phyloP scores from a whole-genome alignment of 2,797 vertebrate species.

The Manis crassicaudata region DNA sequence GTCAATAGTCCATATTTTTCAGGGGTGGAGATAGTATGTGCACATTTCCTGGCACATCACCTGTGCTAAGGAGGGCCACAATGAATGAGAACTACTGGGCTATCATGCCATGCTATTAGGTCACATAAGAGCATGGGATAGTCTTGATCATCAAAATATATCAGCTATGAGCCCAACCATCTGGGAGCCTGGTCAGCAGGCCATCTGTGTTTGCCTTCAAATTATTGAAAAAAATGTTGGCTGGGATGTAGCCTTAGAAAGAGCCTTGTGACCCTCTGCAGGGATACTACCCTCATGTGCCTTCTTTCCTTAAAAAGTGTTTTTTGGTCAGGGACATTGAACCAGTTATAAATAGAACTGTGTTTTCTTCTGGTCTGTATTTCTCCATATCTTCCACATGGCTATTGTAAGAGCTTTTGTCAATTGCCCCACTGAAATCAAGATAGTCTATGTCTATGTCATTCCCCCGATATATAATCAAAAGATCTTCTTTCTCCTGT shows the following conservation, averaged over 20 bases:
- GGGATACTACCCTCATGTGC: background rate
- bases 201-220: slow-evolving; percentile 36
- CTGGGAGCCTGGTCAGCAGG: background rate
- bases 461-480: background rate
- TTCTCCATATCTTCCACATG: slow-evolving; percentile 10
- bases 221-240: slow-evolving; percentile 49
- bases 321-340: background rate
- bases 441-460: background rate
- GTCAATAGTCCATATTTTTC: background rate
- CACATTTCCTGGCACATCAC: background rate
- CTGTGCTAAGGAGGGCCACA: background rate
- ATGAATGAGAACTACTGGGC: background rate
- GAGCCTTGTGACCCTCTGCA: background rate
- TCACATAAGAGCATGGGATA: background rate
- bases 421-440: background rate
- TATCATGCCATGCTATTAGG: no score
- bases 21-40: background rate
- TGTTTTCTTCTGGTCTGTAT: background rate
- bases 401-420: background rate
- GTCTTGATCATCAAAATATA: background rate
- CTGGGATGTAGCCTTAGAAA: background rate
- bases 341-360: slow-evolving; percentile 42
- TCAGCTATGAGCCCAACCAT: background rate
- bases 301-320: slow-evolving; percentile 25
- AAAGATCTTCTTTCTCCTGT: background rate